These are phyloP conservation scores for Syritta pipiens DNA, from an alignment of 2,888 invertebrate species.

Conservation along the genomic window DNA sequence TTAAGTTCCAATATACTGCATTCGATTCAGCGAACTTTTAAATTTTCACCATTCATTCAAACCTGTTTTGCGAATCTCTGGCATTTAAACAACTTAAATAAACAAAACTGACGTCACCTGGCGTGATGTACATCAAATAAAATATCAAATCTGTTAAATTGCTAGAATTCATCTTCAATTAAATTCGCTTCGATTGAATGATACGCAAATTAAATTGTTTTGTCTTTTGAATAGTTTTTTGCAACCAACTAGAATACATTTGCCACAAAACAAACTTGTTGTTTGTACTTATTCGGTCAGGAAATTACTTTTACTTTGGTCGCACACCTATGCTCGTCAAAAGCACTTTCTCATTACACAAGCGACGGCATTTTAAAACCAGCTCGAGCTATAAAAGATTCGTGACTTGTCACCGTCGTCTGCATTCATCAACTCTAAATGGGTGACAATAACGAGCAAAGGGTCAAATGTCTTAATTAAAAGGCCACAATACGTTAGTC, in stretches of 20 bases:
- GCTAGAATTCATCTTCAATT: neutral
- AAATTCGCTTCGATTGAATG: neutral
- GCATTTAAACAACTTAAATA: constrained; percentile 17
- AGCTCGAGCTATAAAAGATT: constrained; percentile 16
- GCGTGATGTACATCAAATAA: neutral
- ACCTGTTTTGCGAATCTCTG: constrained; percentile 36
- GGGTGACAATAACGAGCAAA: constrained; percentile 32
- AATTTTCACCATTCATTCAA: no score
- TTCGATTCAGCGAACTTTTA: neutral
- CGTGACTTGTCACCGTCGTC: constrained; percentile 37
- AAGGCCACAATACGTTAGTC: constrained; percentile 28
- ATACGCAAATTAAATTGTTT: constrained; percentile 29
- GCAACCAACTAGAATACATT: constrained; percentile 1
- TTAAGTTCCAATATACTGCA: neutral
- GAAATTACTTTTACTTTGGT: constrained; percentile 56
- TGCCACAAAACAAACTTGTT: neutral
- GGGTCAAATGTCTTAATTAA: constrained; percentile 64
- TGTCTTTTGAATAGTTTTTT: no score
- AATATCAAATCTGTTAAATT: constrained; percentile 13
- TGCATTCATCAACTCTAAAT: constrained; percentile 33
- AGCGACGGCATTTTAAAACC: constrained; percentile 22
- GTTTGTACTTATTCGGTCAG: constrained; percentile 7
- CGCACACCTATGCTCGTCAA: constrained; percentile 37
- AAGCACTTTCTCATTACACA: constrained; percentile 57
- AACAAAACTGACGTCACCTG: constrained; percentile 1